These are phyloP conservation scores for Sigmodon hispidus DNA, from an alignment of 2,113 vertebrate species.

Conservation along the genomic window DNA sequence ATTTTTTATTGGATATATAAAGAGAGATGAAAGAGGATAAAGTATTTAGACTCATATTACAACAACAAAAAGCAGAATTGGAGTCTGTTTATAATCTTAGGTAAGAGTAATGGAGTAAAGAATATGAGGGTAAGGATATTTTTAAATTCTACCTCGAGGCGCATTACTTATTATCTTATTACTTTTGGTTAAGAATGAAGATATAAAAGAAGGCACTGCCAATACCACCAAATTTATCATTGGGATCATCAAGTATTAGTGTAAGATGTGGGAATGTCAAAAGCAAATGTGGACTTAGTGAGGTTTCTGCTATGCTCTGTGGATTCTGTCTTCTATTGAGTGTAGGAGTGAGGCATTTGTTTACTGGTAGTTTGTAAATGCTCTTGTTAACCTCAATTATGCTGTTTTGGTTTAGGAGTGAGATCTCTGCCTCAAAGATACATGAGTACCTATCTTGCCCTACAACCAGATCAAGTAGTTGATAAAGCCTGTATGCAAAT, in stretches of 20 bases:
- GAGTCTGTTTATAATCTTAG: background rate
- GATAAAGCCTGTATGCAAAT: background rate
- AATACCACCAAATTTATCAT: accelerated
- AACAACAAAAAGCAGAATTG: background rate
- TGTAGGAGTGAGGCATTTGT: background rate
- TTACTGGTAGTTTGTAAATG: background rate
- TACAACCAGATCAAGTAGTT: background rate
- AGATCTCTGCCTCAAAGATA: background rate
- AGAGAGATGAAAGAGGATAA: background rate
- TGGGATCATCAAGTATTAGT: background rate
- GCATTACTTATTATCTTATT: no score
- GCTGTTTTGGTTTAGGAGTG: background rate
- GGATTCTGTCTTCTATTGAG: accelerated
- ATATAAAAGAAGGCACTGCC: accelerated
- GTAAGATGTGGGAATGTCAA: background rate
- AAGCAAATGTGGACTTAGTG: accelerated
- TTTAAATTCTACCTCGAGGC: no score
- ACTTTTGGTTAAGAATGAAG: accelerated
- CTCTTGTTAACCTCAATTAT: background rate
- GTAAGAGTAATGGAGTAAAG: background rate
- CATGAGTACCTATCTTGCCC: accelerated
- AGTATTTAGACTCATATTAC: background rate
- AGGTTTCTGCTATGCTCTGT: background rate
- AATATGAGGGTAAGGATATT: background rate
- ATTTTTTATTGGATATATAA: background rate